Percentiles rank a stretch among this genome's conserved stretches.
These are phyloP conservation scores for Drosophila paracracens DNA, from an alignment of 2,888 invertebrate species.

Conservation along the genomic window DNA sequence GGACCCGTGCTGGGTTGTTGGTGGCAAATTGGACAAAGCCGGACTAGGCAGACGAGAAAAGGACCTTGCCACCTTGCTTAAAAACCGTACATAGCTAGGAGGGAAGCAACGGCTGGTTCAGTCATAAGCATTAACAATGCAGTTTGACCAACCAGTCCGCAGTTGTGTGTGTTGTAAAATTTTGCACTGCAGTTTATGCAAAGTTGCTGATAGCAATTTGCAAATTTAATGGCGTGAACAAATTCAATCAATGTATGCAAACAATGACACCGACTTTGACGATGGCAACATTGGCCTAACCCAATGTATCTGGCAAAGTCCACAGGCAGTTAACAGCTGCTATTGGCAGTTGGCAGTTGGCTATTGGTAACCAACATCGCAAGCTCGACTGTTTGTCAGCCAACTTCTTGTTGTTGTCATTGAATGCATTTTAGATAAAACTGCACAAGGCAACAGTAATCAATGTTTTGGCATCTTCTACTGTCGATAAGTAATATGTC, in stretches of 20 bases:
- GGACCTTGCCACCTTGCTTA: slow-evolving; percentile 31
- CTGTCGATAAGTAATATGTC: slow-evolving; percentile 68
- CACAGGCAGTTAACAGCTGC: slow-evolving; percentile 21
- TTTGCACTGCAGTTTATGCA: slow-evolving; percentile 81
- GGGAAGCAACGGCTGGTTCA: slow-evolving; percentile 13
- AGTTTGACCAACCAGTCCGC: slow-evolving; percentile 21
- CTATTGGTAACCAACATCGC: slow-evolving; percentile 20
- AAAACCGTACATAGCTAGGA: slow-evolving; percentile 14
- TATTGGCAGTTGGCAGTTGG: slow-evolving; percentile 17
- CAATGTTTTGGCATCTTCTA: slow-evolving; percentile 68
- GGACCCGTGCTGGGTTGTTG: slow-evolving; percentile 20
- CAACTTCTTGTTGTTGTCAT: slow-evolving; percentile 26
- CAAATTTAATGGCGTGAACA: slow-evolving; percentile 84
- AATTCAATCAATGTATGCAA: slow-evolving; percentile 84
- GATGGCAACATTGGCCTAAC: slow-evolving; percentile 41
- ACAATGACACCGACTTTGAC: slow-evolving; percentile 62
- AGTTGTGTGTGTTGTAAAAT: slow-evolving; percentile 64
- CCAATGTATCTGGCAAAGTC: slow-evolving; percentile 9
- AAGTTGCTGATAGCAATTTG: slow-evolving; percentile 84
- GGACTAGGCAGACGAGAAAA: background rate
- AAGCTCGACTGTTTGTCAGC: background rate
- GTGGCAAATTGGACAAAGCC: slow-evolving; percentile 31
- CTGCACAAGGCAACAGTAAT: slow-evolving; percentile 77
- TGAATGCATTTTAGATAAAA: slow-evolving; percentile 70
- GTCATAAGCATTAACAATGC: slow-evolving; percentile 65